Base-by-base conservation (phyloP, 2,888 invertebrate genomes). In the Nymphalis c-album region DNA sequence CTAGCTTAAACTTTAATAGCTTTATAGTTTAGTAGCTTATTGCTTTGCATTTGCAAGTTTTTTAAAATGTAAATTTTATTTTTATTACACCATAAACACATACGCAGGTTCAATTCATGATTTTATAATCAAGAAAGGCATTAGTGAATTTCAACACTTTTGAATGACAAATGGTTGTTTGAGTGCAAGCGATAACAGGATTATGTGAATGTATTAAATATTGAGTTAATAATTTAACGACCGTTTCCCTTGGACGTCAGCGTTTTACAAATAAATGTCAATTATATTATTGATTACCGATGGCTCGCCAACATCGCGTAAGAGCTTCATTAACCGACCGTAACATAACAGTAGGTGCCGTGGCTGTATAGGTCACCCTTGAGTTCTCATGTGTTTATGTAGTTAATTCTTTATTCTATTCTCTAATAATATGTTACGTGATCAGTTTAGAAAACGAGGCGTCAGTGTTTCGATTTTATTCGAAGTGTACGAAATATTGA, bases 271-370 rank as follows among this genome's bases (percentile, higher is more conserved):
- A 57, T 20, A 62, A 51, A 51, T 46, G 22, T 58, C 59, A 62
- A 64, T 61, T 26, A 67, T 57, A 46, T 62, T 62, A 62, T 67
- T 61, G 51, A 67, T 57, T 57, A 47, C 16, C 31, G 51, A 53
- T 60, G 57, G 60, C 60, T 63, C 26, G 51, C 55, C 45, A 57
- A 45, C 67, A 69, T 50, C 74, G 75, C 77, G 77, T 75, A 78
- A 76, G 76, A 79, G 75, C 78, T 80, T 77, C 75, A 69, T 78
- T 77, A 80, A 77, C 81, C 80, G 75, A 84, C 77, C 81, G 82
- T 82, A 83, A 81, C 84, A 80, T 82, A 84, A 85, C 84, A 81
- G 85, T 83, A 79, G 79, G 76, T 75, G 76, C 75, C 72, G 70
- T 70, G 72, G 72, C 71, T 74, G 78, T 76, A 76, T 80, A 74